phyloP scores from a whole-genome alignment of 2,797 vertebrate species.

The Anomalospiza imberbis region DNA sequence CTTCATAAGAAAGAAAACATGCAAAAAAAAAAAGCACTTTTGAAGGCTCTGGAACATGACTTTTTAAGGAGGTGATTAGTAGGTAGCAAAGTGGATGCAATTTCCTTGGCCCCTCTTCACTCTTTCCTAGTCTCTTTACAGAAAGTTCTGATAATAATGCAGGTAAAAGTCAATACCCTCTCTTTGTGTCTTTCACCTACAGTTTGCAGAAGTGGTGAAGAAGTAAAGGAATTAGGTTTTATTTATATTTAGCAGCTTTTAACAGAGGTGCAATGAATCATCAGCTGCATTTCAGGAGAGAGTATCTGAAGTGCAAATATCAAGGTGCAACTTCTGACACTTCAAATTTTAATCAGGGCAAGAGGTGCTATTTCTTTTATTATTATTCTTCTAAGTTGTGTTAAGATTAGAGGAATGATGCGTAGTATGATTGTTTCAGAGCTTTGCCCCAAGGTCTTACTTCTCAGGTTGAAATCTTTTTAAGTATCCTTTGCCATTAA shows the following conservation, averaged over 20 bases:
- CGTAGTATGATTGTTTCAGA: not conserved
- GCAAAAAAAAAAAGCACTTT: not conserved
- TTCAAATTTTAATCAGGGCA: not conserved
- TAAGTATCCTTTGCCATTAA: not conserved
- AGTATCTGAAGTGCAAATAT: conserved; percentile 6
- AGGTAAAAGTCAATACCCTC: not conserved
- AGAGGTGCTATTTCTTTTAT: not conserved
- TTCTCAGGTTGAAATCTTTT: not conserved
- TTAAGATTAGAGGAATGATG: not conserved
- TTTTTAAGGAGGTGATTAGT: not conserved
- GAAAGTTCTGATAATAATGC: not conserved
- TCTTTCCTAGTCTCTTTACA: not conserved
- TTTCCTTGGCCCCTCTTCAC: not conserved
- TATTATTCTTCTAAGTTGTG: not conserved
- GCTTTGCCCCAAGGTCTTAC: not conserved
- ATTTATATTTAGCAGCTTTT: conserved; percentile 52
- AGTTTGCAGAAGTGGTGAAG: not conserved
- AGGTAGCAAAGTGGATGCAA: not conserved
- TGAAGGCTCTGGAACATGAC: not conserved
- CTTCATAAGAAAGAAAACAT: not conserved
- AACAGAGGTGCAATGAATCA: conserved; percentile 46
- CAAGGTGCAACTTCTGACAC: conserved; percentile 1
- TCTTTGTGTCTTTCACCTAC: not conserved
- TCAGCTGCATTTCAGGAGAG: conserved; percentile 2
- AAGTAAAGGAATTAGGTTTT: not conserved